Percentiles rank a stretch among this genome's conserved stretches.
Evolutionary conservation across 2,797 vertebrate genomes (phyloP).

Genomic region (Erpetoichthys calabaricus): DNA sequence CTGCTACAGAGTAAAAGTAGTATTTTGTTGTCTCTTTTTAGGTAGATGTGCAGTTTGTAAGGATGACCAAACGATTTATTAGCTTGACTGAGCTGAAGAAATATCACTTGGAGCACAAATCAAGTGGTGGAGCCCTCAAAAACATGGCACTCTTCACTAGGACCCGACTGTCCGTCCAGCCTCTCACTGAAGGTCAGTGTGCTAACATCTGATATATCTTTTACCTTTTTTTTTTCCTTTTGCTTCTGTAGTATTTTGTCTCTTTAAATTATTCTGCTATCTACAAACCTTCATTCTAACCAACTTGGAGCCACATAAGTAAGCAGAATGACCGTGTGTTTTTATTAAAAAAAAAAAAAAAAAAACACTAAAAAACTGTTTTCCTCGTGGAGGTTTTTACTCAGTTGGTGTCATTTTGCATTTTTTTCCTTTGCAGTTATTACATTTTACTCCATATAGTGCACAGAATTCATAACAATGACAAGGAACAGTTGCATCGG

Average conservation of each 20-base stretch:
- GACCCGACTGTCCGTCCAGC: constrained; percentile 78
- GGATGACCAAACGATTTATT: constrained; percentile 75
- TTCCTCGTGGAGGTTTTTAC: too few species aligned
- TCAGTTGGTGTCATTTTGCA: too few species aligned
- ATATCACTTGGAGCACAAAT: constrained; percentile 62
- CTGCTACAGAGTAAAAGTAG: too few species aligned
- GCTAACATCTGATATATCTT: neutral
- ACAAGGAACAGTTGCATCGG: too few species aligned
- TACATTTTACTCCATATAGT: too few species aligned
- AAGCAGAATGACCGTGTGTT: neutral
- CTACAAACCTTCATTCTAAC: neutral
- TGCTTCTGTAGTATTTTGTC: too few species aligned
- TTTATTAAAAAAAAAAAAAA: too few species aligned
- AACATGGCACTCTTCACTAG: constrained; percentile 70
- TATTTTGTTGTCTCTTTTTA: constrained; percentile 21
- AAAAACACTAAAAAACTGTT: too few species aligned
- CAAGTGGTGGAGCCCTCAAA: constrained; percentile 58
- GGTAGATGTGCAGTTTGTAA: constrained; percentile 85
- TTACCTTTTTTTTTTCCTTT: neutral
- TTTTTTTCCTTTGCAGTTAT: too few species aligned
- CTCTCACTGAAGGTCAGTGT: constrained; percentile 62
- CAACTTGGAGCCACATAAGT: neutral
- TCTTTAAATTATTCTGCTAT: neutral
- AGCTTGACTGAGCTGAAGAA: constrained; percentile 76
- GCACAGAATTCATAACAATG: too few species aligned